A percentile compares a stretch with the other conserved stretches of the same genome.
Conservation (phyloP, 1,140 invertebrate species). For the Tetraneura akinire region DNA sequence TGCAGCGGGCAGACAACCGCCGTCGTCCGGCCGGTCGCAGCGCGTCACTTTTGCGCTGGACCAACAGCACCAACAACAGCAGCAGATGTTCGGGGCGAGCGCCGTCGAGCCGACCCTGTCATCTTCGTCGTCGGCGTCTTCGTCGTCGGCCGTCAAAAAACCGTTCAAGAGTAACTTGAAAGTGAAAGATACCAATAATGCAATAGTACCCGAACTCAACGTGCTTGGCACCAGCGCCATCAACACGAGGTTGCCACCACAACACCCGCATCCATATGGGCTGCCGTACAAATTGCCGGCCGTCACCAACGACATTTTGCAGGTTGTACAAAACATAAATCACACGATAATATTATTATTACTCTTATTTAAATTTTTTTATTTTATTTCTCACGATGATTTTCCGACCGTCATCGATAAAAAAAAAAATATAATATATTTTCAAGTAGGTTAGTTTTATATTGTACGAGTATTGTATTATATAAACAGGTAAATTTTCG, state of each 20-base stretch:
- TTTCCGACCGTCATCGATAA: no score
- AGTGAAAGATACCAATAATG: neutral
- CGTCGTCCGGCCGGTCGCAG: conserved; percentile 54
- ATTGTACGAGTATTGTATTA: no score
- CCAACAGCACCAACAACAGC: conserved; percentile 53
- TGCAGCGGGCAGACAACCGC: conserved; percentile 3
- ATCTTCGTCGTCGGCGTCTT: neutral
- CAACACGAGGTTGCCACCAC: conserved; percentile 36
- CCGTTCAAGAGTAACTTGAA: conserved; percentile 41
- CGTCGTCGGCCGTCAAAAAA: conserved; percentile 9
- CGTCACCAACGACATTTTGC: conserved; percentile 23
- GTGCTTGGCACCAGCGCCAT: conserved; percentile 5
- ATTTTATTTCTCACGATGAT: no score
- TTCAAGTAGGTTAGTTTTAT: no score
- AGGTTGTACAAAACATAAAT: conserved; percentile 44
- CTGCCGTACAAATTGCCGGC: conserved; percentile 28
- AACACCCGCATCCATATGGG: conserved; percentile 37
- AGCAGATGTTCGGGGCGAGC: neutral
- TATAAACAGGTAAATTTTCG: no score
- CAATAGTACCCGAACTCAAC: neutral
- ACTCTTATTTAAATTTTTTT: no score
- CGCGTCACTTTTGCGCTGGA: conserved; percentile 56
- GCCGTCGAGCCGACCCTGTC: neutral
- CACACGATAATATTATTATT: no score
- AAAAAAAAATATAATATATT: no score